phyloP scores from a whole-genome alignment of 1,140 invertebrate genomes.

The Habropoda laboriosa region DNA sequence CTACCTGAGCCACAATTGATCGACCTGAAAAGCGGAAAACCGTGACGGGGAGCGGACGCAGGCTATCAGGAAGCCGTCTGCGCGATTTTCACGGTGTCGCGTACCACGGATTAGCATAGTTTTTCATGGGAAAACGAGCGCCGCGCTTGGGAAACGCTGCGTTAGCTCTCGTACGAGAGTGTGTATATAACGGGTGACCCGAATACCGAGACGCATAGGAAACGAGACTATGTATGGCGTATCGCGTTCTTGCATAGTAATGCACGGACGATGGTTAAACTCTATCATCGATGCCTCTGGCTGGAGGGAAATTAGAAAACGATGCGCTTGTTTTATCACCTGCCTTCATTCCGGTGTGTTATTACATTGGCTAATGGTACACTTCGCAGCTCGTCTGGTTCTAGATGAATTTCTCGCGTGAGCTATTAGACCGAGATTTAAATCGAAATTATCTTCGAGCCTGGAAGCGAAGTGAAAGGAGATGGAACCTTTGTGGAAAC shows the following conservation, averaged over 20 bases:
- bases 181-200: conserved; percentile 38
- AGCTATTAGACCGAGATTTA: no score
- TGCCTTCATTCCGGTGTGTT: no score
- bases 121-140: conserved; percentile 28
- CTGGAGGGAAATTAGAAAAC: conserved; percentile 19
- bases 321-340: no score
- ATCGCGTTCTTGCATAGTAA: conserved; percentile 32
- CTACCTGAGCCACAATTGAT: not conserved
- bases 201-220: conserved; percentile 17
- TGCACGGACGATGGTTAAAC: not conserved
- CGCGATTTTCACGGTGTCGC: not conserved
- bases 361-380: not conserved
- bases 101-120: conserved; percentile 4
- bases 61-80: not conserved
- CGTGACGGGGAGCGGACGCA: not conserved
- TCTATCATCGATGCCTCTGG: not conserved
- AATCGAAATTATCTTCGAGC: no score
- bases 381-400: no score
- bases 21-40: conserved; percentile 2
- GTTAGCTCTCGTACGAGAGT: not conserved
- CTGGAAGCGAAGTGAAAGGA: no score
- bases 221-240: conserved; percentile 18
- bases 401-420: no score
- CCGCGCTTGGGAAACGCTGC: conserved; percentile 31
- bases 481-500: no score